Percentiles rank a stretch among this genome's conserved stretches.
These are phyloP conservation scores for Stenichneumon culpator DNA, from an alignment of 2,888 invertebrate species.

Conservation along the genomic window DNA sequence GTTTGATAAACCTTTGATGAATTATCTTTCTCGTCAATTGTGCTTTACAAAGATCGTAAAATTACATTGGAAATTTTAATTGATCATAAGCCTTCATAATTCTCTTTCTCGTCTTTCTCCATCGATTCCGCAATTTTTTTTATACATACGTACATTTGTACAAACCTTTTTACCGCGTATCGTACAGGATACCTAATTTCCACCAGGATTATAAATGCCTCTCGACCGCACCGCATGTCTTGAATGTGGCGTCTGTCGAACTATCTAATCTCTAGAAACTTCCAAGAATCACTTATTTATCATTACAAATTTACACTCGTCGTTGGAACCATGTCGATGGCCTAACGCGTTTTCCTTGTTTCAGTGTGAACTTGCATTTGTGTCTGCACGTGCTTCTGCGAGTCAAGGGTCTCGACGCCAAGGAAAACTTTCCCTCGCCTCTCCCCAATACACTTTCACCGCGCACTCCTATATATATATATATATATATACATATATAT, in stretches of 20 bases:
- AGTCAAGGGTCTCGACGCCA: slow-evolving; percentile 21
- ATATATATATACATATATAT: neutral
- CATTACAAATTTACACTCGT: slow-evolving; percentile 22
- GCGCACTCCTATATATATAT: neutral
- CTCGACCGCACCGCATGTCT: too few relatives aligned
- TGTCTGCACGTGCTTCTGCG: neutral
- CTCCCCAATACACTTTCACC: slow-evolving; percentile 32
- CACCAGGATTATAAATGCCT: too few relatives aligned
- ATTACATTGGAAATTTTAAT: too few relatives aligned
- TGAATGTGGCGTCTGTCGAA: neutral
- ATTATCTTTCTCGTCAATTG: too few relatives aligned
- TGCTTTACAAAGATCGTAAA: too few relatives aligned
- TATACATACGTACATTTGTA: too few relatives aligned
- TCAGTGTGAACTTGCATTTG: neutral
- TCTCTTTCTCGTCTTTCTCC: too few relatives aligned
- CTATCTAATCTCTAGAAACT: neutral
- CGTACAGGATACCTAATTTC: too few relatives aligned
- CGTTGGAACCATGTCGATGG: neutral
- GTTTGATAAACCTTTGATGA: too few relatives aligned
- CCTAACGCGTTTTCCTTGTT: slow-evolving; percentile 7
- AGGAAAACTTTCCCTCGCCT: slow-evolving; percentile 42
- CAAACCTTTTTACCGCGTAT: too few relatives aligned
- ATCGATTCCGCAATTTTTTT: too few relatives aligned
- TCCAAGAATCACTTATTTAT: neutral
- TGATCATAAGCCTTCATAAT: too few relatives aligned